These are phyloP conservation scores for Ceyx margarethae DNA, from an alignment of 2,113 vertebrate genomes.

Conservation along the genomic window DNA sequence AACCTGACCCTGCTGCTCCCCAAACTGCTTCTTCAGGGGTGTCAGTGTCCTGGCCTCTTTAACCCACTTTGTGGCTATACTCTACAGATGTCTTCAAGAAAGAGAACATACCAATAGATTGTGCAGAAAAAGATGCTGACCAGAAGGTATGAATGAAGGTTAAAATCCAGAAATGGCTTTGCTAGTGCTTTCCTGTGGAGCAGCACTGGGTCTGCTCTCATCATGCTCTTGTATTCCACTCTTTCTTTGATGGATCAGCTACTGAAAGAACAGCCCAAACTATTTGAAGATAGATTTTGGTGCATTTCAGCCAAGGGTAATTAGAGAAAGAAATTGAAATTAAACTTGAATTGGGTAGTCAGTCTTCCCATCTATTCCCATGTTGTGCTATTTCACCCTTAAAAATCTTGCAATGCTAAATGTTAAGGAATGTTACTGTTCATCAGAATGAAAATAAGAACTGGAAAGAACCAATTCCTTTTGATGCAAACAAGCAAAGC, in stretches of 20 bases:
- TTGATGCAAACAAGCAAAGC: neutral
- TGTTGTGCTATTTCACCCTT: neutral
- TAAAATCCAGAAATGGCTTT: neutral
- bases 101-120: neutral
- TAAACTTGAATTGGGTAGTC: neutral
- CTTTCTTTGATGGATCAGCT: neutral
- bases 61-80: neutral
- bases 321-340: conserved; percentile 6
- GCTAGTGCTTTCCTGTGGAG: neutral
- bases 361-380: neutral
- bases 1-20: neutral
- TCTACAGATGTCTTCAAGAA: neutral
- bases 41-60: neutral
- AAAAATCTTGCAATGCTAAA: neutral
- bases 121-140: neutral
- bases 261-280: neutral
- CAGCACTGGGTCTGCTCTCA: neutral
- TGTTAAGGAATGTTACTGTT: neutral
- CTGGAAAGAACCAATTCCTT: neutral
- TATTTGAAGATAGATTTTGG: neutral
- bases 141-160: neutral
- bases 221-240: neutral
- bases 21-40: neutral
- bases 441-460: neutral
- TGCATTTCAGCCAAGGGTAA: neutral